Base-by-base conservation (phyloP, 2,797 vertebrate species). In the Sebastiscus albofasciatus region DNA sequence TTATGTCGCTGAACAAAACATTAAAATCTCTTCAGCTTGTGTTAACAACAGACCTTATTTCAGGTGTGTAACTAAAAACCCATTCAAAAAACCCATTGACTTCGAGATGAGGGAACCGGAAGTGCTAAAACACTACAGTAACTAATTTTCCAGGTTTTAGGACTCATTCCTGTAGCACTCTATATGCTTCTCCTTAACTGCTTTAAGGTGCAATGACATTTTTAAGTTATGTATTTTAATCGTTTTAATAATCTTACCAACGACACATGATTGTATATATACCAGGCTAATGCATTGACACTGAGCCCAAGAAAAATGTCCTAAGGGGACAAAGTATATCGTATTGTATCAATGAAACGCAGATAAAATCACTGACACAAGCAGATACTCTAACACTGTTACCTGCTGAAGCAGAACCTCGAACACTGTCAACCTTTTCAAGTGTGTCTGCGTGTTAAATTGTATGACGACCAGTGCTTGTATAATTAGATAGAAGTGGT, bases 401-500 rank as follows among this genome's bases (percentile, higher is more conserved):
- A 64, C 20, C 36, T 59, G 59, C 54, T 56, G 52, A 72, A 27
- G 42, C 62, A 34, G 36, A 39, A 39, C 22, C 20, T 77, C 54
- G 18, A 52, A 65, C 24, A 13, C 66, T 60, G 65, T 78, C 60
- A 71, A 24, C 71, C 42, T 46, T 27, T 72, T 52, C 67, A 27
- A 46, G 29, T 60, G 16, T 75, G 1, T 20, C 26, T 65, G 59
- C 27, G 54, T 55, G 67, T 68, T 18, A 27, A 49, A 52, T n/a
- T 58, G 8, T 60, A 36, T 80, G 12, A 26, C 56, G 24, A 82
- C 80, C 76, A 34, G 64, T 36, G 84, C 82, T 74, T 81, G 60
- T 49, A 72, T 82, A 82, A 85, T 87, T 67, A 70, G 70, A 67
- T 6, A 2, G 39, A 67, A 75, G 77, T 55, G 29, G 18, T 75